Base-by-base conservation (phyloP, 1,140 invertebrate species). In the Chrysomallon squamiferum region DNA sequence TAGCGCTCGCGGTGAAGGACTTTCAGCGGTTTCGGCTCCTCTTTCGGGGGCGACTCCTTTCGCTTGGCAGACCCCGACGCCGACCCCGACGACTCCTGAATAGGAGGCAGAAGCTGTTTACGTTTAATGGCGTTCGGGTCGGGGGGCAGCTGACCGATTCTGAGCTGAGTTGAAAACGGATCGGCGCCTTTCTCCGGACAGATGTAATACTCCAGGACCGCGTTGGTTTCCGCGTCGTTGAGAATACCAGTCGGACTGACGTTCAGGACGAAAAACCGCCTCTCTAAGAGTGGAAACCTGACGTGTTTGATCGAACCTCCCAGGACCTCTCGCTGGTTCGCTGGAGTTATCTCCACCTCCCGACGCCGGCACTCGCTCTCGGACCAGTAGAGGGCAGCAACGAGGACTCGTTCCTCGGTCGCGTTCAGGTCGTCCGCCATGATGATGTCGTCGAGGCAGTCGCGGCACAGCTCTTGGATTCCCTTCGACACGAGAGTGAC, bases 231-330 rank as follows among this genome's bases (percentile, higher is more conserved):
- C 7, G 20, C 45, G 32, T 74, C 72, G 1, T 58, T 62, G n/a
- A 76, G 59, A 45, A 74, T 68, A 4, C 58, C 64, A 41, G 62
- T 61, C 13, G 74, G 71, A n/a, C 67, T 63, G 2, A 74, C 69
- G 45, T 68, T 63, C 22, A 72, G 64, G 13, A 69, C 73, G 59
- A 71, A 76, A 59, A 71, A 72, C 2, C 66, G 47, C 20, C 70
- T 66, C 0, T 66, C 70, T 20, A 76, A 49, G 5, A 76, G 50
- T 6, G 74, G 74, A 66, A 76, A 74, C 13, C 74, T 38, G 6
- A 76, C 57, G 4, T 65, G 43, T 60, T 68, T 70, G 1, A 76
- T 59, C 5, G 69, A n/a, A 49, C 66, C 45, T 7, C 69, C 72
- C 11, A 76, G 59, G 3, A 70, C 72, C 1, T 38, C 62, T 18